These are phyloP conservation scores for Ceratosolen solmsi DNA, from an alignment of 1,140 invertebrate species.

Conservation along the genomic window DNA sequence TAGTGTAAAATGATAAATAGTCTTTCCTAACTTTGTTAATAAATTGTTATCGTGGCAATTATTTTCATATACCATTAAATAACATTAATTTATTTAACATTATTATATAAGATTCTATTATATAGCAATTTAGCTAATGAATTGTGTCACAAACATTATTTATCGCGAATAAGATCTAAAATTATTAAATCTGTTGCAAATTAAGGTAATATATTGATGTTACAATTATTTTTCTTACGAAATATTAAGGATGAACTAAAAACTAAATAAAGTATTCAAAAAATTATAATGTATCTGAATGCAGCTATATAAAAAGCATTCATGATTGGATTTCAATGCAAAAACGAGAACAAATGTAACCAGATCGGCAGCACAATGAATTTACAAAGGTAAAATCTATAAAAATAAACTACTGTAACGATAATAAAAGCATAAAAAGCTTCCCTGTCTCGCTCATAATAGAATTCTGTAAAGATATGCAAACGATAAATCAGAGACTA, in stretches of 20 bases:
- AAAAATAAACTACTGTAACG: conserved; percentile 22
- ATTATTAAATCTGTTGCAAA: no score
- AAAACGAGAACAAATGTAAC: conserved; percentile 38
- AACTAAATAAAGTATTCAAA: background rate
- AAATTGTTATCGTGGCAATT: no score
- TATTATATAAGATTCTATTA: no score
- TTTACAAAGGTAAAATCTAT: conserved; percentile 43
- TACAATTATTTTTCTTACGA: background rate
- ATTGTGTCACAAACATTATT: no score
- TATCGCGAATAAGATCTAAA: no score
- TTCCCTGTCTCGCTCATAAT: conserved; percentile 1
- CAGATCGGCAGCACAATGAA: conserved; percentile 39
- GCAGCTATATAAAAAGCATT: background rate
- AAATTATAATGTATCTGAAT: conserved; percentile 2
- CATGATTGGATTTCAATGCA: conserved; percentile 35
- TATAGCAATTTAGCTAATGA: no score
- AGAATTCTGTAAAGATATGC: conserved; percentile 2
- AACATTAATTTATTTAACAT: no score
- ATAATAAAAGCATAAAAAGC: conserved; percentile 38
- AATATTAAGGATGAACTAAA: background rate
- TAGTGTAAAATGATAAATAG: no score
- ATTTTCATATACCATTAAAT: no score
- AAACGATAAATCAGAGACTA: conserved; percentile 7
- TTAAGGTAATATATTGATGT: no score
- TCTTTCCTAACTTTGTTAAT: no score